These are phyloP conservation scores for Hetaerina americana DNA, from an alignment of 1,140 invertebrate species.

Conservation along the genomic window DNA sequence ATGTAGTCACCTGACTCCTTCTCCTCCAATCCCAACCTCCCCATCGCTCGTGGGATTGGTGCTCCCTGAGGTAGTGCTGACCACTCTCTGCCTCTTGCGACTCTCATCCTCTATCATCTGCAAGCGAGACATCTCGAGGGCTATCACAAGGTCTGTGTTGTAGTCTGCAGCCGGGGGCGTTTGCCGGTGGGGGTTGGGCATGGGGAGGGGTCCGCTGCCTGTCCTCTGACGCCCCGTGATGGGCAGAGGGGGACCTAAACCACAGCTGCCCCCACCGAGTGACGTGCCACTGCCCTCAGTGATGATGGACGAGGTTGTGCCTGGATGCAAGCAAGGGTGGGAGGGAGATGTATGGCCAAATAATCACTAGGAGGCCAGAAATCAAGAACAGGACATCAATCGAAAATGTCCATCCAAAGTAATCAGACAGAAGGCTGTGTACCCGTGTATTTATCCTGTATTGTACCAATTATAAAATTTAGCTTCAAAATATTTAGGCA, in stretches of 20 bases:
- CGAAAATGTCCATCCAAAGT: too few relatives aligned
- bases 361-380: too few relatives aligned
- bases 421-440: too few relatives aligned
- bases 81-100: slow-evolving; percentile 23
- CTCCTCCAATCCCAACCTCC: not conserved
- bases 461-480: too few relatives aligned
- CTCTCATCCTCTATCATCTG: slow-evolving; percentile 47
- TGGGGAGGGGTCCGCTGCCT: not conserved
- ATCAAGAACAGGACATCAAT: too few relatives aligned
- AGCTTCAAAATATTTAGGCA: too few relatives aligned
- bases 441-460: too few relatives aligned
- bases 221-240: not conserved
- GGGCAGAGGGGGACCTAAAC: too few relatives aligned
- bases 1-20: not conserved
- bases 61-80: not conserved
- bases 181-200: not conserved
- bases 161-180: slow-evolving; percentile 28
- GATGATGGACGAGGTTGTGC: not conserved
- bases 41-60: not conserved
- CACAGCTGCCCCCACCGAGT: not conserved
- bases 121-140: slow-evolving; percentile 55
- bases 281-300: not conserved
- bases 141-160: slow-evolving; percentile 51
- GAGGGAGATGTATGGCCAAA: too few relatives aligned
- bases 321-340: too few relatives aligned